These are phyloP conservation scores for Machaerirhynchus nigripectus DNA, from an alignment of 2,113 vertebrate species.

Conservation along the genomic window DNA sequence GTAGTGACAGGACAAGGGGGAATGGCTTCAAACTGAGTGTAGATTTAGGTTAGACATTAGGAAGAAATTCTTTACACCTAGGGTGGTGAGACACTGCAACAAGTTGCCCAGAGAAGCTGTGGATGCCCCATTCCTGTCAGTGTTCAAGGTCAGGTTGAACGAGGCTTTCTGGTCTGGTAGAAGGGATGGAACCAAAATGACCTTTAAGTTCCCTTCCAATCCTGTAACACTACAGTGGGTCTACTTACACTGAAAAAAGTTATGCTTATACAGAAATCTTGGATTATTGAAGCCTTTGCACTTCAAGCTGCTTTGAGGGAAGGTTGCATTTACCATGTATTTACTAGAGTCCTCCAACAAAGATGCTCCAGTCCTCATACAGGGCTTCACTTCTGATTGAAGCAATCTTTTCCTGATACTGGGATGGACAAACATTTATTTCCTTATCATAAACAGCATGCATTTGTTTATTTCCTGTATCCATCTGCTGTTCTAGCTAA, in stretches of 20 bases:
- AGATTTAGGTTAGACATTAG: not conserved
- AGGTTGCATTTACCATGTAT: rapidly evolving
- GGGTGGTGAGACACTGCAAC: not conserved
- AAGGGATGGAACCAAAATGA: not conserved
- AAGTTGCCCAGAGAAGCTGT: not conserved
- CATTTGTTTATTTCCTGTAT: not conserved
- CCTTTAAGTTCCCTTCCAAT: not conserved
- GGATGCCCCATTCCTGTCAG: not conserved
- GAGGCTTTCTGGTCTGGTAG: not conserved
- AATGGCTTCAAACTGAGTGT: not conserved
- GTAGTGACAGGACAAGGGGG: not conserved
- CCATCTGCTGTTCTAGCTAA: not conserved
- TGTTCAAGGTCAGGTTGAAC: not conserved
- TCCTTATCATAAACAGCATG: not conserved
- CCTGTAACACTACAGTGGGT: not conserved
- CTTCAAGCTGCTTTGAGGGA: not conserved
- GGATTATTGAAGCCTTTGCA: not conserved
- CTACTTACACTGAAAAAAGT: not conserved
- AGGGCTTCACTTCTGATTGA: not conserved
- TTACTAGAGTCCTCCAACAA: not conserved
- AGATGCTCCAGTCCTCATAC: rapidly evolving
- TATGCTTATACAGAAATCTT: not conserved
- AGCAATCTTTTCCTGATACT: not conserved
- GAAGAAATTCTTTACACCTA: not conserved
- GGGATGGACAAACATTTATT: not conserved